Evolutionary conservation across 2,888 invertebrate species (phyloP).

Genomic region (Ectemnius lituratus): DNA sequence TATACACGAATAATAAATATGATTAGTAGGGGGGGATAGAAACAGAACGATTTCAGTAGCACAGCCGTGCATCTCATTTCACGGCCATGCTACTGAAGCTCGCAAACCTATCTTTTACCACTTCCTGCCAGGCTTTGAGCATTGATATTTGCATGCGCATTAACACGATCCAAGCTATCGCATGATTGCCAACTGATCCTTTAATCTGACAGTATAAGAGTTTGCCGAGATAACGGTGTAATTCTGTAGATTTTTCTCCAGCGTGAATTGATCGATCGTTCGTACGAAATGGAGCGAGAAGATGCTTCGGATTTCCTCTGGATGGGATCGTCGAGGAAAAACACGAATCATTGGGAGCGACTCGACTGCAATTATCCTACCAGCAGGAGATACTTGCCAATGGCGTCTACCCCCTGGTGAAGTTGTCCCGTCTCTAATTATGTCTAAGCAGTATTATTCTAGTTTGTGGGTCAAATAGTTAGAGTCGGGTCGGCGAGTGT

Average conservation of each 20-base stretch:
- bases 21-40: constrained; percentile 43
- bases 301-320: background rate
- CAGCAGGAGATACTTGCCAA: background rate
- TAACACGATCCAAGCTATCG: background rate
- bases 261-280: background rate
- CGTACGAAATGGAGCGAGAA: background rate
- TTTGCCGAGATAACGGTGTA: background rate
- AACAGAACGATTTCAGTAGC: constrained; percentile 18
- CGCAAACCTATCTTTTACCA: constrained; percentile 8
- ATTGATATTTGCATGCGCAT: constrained; percentile 9
- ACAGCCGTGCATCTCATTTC: constrained; percentile 45
- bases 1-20: constrained; percentile 27
- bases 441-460: constrained; percentile 27
- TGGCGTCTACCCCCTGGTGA: constrained; percentile 13
- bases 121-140: background rate
- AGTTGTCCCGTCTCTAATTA: constrained; percentile 22
- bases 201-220: background rate
- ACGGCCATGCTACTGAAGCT: constrained; percentile 23
- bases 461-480: constrained; percentile 58
- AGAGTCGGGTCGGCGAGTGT: constrained; percentile 35
- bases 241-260: background rate
- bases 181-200: background rate
- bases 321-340: background rate
- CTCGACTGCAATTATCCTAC: too few relatives aligned
- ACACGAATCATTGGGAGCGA: too few relatives aligned